Evolutionary conservation across 2,888 invertebrate species (phyloP), one percentile per base, ranked within the genome.

Genomic region (Merodon equestris): DNA sequence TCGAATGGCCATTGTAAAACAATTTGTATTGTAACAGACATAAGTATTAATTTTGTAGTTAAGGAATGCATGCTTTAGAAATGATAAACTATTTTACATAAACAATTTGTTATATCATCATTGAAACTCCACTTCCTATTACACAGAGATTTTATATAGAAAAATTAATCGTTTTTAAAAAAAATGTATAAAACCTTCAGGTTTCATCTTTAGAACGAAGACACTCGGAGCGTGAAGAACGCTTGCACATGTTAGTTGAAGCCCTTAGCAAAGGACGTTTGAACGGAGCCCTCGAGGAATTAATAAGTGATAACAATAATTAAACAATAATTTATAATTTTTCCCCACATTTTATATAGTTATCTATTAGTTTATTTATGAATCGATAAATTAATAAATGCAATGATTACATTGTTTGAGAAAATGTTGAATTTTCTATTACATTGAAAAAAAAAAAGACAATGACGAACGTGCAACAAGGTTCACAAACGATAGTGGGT

Each of bases 161-260:
- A 27, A 0, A 34, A 14, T 18, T 14, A 34, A 7, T 56, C 47
- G 14, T 48, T 67, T 27, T 14, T 18, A 57, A n/a, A 18, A 61
- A 64, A 63, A 68, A 57, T 63, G 57, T 72, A 56, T 51, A 53
- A 79, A 72, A 81, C 56, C 53, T 67, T 45, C 72, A 89, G 89
- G 89, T 89, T 57, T 86, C 89, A 82, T 86, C 88, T 36, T 82
- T 89, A 77, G 89, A 89, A 82, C 85, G 88, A 9, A 86, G 89
- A 1, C 89, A 89, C 71, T 86, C 88, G 51, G 89, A 89, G 84
- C 88, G 89, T 27, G 89, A 89, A 84, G 87, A 89, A 72, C 87
- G 89, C 9, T 83, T 89, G 51, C 89, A 89, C 63, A 86, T 89
- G 86, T 84, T 89, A 34, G 88, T 89, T 18, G 89, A 89, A 74